Evolutionary conservation across 2,113 vertebrate species (phyloP), one percentile per base, ranked within the genome.

Genomic region (Merops nubicus): DNA sequence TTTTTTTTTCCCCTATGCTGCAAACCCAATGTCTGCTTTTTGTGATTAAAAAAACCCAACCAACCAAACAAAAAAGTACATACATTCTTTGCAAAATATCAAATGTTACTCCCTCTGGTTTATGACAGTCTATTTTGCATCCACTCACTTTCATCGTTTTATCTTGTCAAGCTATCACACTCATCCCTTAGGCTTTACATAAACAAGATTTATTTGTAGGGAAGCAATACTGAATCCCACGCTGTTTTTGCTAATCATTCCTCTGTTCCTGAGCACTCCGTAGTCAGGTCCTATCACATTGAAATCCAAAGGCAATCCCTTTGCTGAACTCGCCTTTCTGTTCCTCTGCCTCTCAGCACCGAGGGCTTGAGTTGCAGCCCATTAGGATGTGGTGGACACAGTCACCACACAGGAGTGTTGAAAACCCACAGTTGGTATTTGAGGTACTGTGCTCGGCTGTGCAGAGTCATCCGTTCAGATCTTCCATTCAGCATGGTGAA

Each of bases 131-230:
- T 85, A 10, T 64, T 90, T 82, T 73, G 57, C 57, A 40, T 80
- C 57, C 0, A 0, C 36, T 74, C 51, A 42, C 96, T 96, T 80
- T 70, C 36, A 93, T 75, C 42, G 5, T 40, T 84, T 64, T 26
- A 6, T 70, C 76, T 68, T 95, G 91, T 94, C 63, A 88, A 64
- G 60, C 87, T 43, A 23, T 84, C 77, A n/a, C 9, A 3, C 31
- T 83, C 17, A 36, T 79, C 63, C 75, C 89, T 42, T 15, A 90
- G 88, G 88, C 67, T 95, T 79, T 91, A 28, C 72, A 54, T 65
- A 76, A 88, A 77, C 79, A 72, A 51, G 77, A 28, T 79, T 76
- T 72, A 56, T 92, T 92, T 81, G 68, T 36, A 53, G 64, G 64
- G 72, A 60, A 48, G 76, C 59, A 78, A 20, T 53, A 69, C 72